These are phyloP conservation scores for Drosophila lini DNA, from an alignment of 1,140 invertebrate genomes.

Conservation along the genomic window DNA sequence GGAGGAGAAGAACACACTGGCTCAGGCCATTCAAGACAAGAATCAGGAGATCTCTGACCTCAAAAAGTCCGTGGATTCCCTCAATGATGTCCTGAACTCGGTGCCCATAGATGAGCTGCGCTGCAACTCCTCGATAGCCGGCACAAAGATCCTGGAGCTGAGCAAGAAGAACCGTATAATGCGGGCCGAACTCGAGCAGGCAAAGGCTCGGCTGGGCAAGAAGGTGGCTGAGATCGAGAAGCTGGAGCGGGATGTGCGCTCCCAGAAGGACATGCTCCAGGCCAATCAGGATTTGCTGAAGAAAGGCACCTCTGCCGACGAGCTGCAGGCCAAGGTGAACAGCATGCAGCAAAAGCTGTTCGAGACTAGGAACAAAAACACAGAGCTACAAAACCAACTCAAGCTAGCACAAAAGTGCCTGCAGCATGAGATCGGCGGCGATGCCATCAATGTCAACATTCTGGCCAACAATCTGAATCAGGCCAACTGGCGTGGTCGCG, in stretches of 20 bases:
- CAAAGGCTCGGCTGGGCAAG: conserved; percentile 81
- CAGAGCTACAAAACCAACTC: conserved; percentile 87
- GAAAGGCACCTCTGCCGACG: conserved; percentile 82
- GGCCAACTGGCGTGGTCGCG: conserved; percentile 89
- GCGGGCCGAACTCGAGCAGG: conserved; percentile 85
- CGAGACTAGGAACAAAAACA: conserved; percentile 88
- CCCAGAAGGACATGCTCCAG: conserved; percentile 51
- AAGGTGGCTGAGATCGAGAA: conserved; percentile 84
- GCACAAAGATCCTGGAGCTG: conserved; percentile 86
- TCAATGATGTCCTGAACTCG: conserved; percentile 85
- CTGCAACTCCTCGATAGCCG: conserved; percentile 85
- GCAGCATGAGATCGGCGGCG: conserved; percentile 90
- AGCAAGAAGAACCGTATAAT: conserved; percentile 86
- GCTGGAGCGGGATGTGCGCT: conserved; percentile 84
- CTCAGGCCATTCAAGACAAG: conserved; percentile 79
- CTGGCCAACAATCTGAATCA: conserved; percentile 77
- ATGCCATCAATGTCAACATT: conserved; percentile 85
- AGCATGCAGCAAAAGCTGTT: conserved; percentile 87
- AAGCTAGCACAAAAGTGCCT: conserved; percentile 87
- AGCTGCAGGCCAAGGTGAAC: conserved; percentile 87
- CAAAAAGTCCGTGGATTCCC: conserved; percentile 85
- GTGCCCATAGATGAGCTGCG: conserved; percentile 86
- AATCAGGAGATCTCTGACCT: conserved; percentile 85
- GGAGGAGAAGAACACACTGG: conserved; percentile 60
- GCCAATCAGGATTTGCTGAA: conserved; percentile 41